Percentiles rank a stretch among this genome's conserved stretches.
Evolutionary conservation across 1,140 invertebrate genomes (phyloP).

Genomic region (Pseudomyrmex concolor): DNA sequence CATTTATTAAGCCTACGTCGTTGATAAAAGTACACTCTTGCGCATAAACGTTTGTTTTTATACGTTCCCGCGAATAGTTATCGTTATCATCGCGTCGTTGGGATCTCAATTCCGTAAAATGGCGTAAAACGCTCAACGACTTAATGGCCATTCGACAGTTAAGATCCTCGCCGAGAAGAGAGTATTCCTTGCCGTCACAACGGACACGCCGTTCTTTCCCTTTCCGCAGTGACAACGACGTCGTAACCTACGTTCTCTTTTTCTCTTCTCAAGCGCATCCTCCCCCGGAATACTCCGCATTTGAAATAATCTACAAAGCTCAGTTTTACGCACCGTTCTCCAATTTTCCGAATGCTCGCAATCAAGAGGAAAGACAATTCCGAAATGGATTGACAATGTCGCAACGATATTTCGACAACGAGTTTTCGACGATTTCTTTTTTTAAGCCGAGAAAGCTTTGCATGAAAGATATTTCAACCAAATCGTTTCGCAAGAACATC

Average conservation of each 20-base stretch:
- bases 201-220: not conserved
- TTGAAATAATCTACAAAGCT: conserved; percentile 3
- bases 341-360: conserved; percentile 28
- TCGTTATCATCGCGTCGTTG: conserved; percentile 43
- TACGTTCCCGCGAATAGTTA: conserved; percentile 1
- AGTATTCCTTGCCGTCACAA: not conserved
- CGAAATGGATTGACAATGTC: not conserved
- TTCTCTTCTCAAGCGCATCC: conserved; percentile 2
- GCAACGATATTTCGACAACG: not conserved
- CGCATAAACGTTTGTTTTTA: conserved; percentile 45
- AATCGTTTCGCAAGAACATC: not conserved
- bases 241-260: conserved; percentile 17
- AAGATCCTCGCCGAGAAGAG: conserved; percentile 34
- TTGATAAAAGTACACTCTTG: conserved; percentile 1
- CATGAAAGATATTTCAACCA: not conserved
- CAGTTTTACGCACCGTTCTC: conserved; percentile 5
- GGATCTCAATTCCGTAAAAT: conserved; percentile 45
- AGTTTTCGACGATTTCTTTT: not conserved
- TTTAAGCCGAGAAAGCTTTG: too few species aligned
- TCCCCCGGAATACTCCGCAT: not conserved
- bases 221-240: conserved; percentile 13
- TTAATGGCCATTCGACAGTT: conserved; percentile 44
- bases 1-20: conserved; percentile 2
- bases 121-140: conserved; percentile 33
- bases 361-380: not conserved